These are phyloP conservation scores for Agrypnia vestita DNA, from an alignment of 1,140 invertebrate genomes.

Conservation along the genomic window DNA sequence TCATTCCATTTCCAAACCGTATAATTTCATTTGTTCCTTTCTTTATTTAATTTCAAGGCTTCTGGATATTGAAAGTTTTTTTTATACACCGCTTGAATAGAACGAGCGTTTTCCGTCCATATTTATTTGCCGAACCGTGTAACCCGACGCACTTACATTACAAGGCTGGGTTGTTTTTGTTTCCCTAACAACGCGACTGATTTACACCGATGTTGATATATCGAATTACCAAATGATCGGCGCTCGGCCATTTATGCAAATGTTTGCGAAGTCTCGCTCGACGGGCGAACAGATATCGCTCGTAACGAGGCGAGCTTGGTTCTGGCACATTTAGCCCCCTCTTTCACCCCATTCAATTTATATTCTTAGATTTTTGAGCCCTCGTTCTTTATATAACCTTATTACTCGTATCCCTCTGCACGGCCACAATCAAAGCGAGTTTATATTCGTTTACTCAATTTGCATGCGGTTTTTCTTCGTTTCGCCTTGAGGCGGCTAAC, in stretches of 20 bases:
- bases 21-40: not conserved
- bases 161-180: constrained; percentile 32
- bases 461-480: not conserved
- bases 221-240: constrained; percentile 35
- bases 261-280: constrained; percentile 38
- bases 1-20: too few relatives aligned
- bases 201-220: constrained; percentile 32
- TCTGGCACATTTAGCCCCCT: not conserved
- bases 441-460: too few relatives aligned
- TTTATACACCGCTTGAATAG: constrained; percentile 13
- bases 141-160: constrained; percentile 40
- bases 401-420: too few relatives aligned
- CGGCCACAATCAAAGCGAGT: too few relatives aligned
- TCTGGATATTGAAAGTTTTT: not conserved
- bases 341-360: not conserved
- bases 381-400: too few relatives aligned
- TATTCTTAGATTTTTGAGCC: not conserved
- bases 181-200: constrained; percentile 17
- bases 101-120: constrained; percentile 29
- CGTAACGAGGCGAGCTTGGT: not conserved
- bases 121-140: constrained; percentile 24
- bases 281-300: constrained; percentile 25
- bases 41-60: not conserved
- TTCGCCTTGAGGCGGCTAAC: too few relatives aligned
- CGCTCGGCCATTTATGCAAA: constrained; percentile 37